Percentiles rank a stretch among this genome's conserved stretches.
Evolutionary conservation across 2,888 invertebrate genomes (phyloP).

Genomic region (Nephrotoma flavescens): DNA sequence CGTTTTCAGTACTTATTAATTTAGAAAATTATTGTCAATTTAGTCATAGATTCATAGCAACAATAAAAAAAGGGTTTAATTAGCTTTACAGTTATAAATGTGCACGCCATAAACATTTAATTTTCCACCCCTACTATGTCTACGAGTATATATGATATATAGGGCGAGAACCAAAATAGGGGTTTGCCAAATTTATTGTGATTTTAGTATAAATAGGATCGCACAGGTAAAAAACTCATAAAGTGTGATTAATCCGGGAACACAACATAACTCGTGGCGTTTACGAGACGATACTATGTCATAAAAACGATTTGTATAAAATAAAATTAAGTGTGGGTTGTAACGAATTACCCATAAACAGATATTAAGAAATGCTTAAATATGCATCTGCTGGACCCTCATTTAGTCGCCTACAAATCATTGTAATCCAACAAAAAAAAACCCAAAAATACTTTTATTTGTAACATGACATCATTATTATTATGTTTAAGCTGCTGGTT

Average conservation of each 20-base stretch:
- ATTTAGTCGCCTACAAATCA: background rate
- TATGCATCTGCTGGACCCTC: background rate
- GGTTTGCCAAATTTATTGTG: too few species aligned
- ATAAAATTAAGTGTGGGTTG: background rate
- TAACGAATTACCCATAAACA: background rate
- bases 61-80: too few species aligned
- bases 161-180: too few species aligned
- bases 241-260: background rate
- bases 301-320: background rate
- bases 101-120: too few species aligned
- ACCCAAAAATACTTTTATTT: background rate
- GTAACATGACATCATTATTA: background rate
- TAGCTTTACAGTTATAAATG: too few species aligned
- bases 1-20: too few species aligned
- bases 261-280: background rate
- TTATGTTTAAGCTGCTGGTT: background rate
- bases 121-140: too few species aligned
- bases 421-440: background rate
- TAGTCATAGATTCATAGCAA: too few species aligned
- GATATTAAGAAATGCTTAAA: background rate
- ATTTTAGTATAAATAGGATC: background rate
- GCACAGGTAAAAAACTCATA: background rate
- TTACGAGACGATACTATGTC: background rate
- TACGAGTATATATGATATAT: too few species aligned
- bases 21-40: too few species aligned